These are phyloP conservation scores for Varanus salvator DNA, from an alignment of 2,113 vertebrate species.

Conservation along the genomic window DNA sequence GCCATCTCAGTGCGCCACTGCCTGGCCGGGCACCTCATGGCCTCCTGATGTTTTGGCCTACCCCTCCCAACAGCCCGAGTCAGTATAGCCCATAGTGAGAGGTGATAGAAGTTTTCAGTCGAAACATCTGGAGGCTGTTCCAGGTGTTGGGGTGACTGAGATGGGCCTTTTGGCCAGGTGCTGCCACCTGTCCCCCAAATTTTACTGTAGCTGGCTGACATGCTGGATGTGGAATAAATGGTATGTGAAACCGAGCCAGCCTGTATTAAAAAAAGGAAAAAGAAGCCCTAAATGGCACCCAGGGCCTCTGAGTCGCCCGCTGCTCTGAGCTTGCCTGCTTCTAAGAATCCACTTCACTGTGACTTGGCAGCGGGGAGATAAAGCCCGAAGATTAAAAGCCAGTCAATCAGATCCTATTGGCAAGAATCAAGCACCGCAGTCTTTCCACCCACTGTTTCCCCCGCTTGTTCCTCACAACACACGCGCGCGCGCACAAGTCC, in stretches of 20 bases:
- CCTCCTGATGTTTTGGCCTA: no score
- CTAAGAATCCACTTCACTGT: slow-evolving; percentile 17
- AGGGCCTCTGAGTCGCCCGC: neutral
- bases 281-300: neutral
- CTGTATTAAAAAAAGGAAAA: neutral
- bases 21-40: no score
- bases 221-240: neutral
- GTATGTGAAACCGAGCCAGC: neutral
- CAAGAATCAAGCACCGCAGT: neutral
- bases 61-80: neutral
- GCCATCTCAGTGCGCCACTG: no score
- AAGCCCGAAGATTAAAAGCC: slow-evolving; percentile 24
- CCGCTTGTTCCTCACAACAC: neutral
- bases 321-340: neutral
- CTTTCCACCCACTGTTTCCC: neutral
- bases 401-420: slow-evolving; percentile 19
- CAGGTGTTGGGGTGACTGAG: no score
- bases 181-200: neutral
- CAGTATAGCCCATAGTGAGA: neutral
- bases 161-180: neutral
- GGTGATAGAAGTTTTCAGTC: neutral
- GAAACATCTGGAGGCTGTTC: no score
- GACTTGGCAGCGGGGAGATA: slow-evolving; percentile 5
- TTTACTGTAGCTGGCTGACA: neutral
- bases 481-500: neutral